These are phyloP conservation scores for Hololepta plana DNA, from an alignment of 2,888 invertebrate genomes.

Conservation along the genomic window DNA sequence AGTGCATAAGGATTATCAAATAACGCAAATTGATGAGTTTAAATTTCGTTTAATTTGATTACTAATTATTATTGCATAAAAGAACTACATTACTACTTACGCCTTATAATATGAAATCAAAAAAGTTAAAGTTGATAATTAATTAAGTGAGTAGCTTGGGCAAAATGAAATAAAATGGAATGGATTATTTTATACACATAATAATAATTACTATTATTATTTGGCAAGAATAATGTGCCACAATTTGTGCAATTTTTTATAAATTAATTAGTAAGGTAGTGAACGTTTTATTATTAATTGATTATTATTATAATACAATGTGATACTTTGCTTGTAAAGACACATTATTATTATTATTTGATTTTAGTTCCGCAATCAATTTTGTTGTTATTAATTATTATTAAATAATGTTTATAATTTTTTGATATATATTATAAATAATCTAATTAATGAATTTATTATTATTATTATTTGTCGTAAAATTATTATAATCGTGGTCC, in stretches of 20 bases:
- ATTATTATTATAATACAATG: slow-evolving; percentile 13
- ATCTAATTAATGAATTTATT: background rate
- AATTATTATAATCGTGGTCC: slow-evolving; percentile 13
- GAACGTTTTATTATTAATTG: slow-evolving; percentile 9
- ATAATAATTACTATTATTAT: too few species aligned
- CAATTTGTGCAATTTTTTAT: slow-evolving; percentile 23
- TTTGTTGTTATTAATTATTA: slow-evolving; percentile 1
- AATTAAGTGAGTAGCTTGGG: too few species aligned
- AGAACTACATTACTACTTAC: too few species aligned
- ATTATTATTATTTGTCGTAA: background rate
- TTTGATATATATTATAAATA: slow-evolving; percentile 2
- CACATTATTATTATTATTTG: slow-evolving; percentile 8
- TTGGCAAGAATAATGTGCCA: slow-evolving; percentile 20
- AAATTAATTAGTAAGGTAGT: slow-evolving; percentile 18
- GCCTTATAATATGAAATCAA: too few species aligned
- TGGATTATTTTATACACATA: too few species aligned
- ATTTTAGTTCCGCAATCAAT: slow-evolving; percentile 5
- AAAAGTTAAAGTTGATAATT: too few species aligned
- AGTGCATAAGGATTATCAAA: background rate
- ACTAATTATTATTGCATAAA: too few species aligned
- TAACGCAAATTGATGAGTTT: too few species aligned
- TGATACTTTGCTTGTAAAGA: slow-evolving; percentile 14
- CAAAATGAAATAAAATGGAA: background rate
- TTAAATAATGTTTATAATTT: background rate
- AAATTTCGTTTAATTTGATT: too few species aligned